phyloP scores from a whole-genome alignment of 2,888 invertebrate species.

The Gibbula magus region DNA sequence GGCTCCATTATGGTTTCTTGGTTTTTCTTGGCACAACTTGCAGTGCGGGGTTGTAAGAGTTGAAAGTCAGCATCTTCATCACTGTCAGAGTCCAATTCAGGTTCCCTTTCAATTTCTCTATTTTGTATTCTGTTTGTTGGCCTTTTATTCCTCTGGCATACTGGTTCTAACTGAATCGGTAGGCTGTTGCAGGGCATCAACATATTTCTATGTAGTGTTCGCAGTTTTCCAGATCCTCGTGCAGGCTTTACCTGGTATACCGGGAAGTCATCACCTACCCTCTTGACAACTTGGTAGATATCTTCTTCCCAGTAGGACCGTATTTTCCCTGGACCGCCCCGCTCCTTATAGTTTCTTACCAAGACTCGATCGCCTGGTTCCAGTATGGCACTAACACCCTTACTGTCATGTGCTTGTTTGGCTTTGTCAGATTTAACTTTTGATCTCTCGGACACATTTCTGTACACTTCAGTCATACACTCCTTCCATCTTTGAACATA shows the following conservation, averaged over 20 bases:
- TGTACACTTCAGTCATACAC: constrained; percentile 11
- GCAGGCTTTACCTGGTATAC: constrained; percentile 24
- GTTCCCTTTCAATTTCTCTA: background rate
- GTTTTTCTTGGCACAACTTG: background rate
- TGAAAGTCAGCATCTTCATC: no score
- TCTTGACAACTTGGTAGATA: constrained; percentile 22
- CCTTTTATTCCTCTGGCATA: no score
- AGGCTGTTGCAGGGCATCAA: constrained; percentile 8
- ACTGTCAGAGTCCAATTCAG: background rate
- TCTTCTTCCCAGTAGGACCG: constrained; percentile 25
- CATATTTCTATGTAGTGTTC: constrained; percentile 19
- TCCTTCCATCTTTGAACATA: constrained; percentile 22
- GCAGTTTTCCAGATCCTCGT: background rate
- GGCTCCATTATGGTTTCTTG: background rate
- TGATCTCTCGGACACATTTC: background rate
- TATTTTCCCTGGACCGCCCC: constrained; percentile 29
- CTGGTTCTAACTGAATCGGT: background rate
- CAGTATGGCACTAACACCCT: constrained; percentile 13
- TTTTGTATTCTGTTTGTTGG: background rate
- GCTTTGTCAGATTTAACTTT: background rate
- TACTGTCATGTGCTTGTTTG: background rate
- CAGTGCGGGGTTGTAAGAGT: background rate
- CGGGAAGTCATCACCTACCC: constrained; percentile 12
- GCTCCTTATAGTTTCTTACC: constrained; percentile 22
- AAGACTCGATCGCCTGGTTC: constrained; percentile 24